Base-by-base conservation (phyloP, 1,140 invertebrate genomes). In the Drosophila albomicans region DNA sequence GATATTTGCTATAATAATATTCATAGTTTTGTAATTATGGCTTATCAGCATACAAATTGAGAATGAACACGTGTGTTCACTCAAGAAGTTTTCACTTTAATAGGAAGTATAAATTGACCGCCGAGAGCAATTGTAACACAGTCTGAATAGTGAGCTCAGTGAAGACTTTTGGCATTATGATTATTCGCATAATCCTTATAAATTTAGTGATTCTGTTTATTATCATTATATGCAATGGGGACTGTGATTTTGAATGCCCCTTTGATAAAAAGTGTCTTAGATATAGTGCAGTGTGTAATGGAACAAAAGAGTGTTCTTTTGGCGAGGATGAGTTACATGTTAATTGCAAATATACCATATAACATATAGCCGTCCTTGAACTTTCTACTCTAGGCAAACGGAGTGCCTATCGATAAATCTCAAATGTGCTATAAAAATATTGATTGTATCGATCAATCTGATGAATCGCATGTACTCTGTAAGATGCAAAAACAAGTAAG, bases 281-380 rank as follows among this genome's bases (percentile, higher is more conserved):
- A 38, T 10, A 32, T 32, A 11, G 32, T 32, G 5, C 32, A 32
- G 5, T 15, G 3, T 73, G 74, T 16, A 1, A 67, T 38, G 57
- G 48, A 5, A 25, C 0, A 10, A 5, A 0, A 0, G 20, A 77
- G 5, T 78, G 58, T 41, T 16, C 2, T 5, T 7, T 54, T 32
- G 65, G 65, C 10, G 25, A 51, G 15, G 71, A 75, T 30, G 75
- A 78, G n/a, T 38, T 58, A 1, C 49, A n/a, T 6, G n/a, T 25
- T 10, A 1, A 3, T 8, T 78, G 75, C 51, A 75, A 69, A 32
- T n/a, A n/a, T n/a, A n/a, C n/a, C n/a, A n/a, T n/a, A n/a, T n/a
- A n/a, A n/a, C n/a, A n/a, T n/a, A n/a, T n/a, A n/a, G n/a, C 20
- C 20, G 20, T 20, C 20, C 20, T 20, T 0, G 0, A 20, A 3